Percentiles rank a stretch among this genome's conserved stretches.
Conservation (phyloP, 1,140 invertebrate genomes). For the Euschistus heros region DNA sequence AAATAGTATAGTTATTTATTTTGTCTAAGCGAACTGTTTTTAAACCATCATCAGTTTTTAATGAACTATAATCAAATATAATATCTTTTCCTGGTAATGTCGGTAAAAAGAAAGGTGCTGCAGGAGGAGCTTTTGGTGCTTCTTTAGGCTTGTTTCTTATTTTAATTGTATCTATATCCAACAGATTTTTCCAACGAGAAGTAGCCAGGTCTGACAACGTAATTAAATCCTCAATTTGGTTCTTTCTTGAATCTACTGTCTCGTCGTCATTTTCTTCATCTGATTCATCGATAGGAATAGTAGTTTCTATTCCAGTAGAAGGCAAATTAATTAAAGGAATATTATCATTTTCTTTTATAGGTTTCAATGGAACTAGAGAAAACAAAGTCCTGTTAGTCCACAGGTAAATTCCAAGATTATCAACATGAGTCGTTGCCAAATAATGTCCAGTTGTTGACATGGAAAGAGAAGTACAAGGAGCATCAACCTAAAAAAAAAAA, state of each 20-base stretch:
- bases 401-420: slow-evolving; percentile 80
- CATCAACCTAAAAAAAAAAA: slow-evolving; percentile 47
- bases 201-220: slow-evolving; percentile 75
- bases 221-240: slow-evolving; percentile 70
- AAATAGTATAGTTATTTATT: slow-evolving; percentile 47
- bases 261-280: slow-evolving; percentile 45
- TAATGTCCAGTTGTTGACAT: slow-evolving; percentile 87
- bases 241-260: slow-evolving; percentile 48
- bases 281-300: slow-evolving; percentile 30
- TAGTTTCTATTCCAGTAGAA: slow-evolving; percentile 32
- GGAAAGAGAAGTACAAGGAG: slow-evolving; percentile 67
- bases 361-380: slow-evolving; percentile 62
- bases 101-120: slow-evolving; percentile 90
- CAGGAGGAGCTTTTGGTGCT: slow-evolving; percentile 64
- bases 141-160: slow-evolving; percentile 85
- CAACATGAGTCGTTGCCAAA: slow-evolving; percentile 78
- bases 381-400: slow-evolving; percentile 89
- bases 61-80: slow-evolving; percentile 60
- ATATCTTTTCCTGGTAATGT: slow-evolving; percentile 67
- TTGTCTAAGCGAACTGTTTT: slow-evolving; percentile 36
- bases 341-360: slow-evolving; percentile 48
- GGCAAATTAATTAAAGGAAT: slow-evolving; percentile 52
- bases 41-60: slow-evolving; percentile 32
- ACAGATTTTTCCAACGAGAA: slow-evolving; percentile 86
- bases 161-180: slow-evolving; percentile 83